Conservation (phyloP, 2,888 invertebrate species). For the Merodon equestris region DNA sequence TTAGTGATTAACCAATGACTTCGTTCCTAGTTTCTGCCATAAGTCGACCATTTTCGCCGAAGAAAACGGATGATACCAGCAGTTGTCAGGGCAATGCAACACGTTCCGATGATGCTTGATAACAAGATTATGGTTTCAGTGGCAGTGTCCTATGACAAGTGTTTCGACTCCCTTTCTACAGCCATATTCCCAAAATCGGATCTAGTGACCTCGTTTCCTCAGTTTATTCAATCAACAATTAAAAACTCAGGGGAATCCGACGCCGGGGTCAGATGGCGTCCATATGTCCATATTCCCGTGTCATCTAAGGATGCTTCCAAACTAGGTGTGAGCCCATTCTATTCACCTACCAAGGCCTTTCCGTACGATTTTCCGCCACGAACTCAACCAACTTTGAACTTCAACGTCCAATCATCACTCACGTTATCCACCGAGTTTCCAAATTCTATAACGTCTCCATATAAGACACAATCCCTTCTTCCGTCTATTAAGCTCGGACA, state of each 20-base stretch:
- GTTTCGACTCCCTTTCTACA: too few species aligned
- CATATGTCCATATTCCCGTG: too few species aligned
- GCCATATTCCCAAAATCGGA: too few species aligned
- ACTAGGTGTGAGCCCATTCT: conserved; percentile 7
- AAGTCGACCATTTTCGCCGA: conserved; percentile 48
- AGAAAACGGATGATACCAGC: conserved; percentile 14
- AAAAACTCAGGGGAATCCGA: neutral
- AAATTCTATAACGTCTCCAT: neutral
- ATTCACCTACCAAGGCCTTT: conserved; percentile 50
- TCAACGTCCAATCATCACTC: too few species aligned
- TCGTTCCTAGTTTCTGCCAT: conserved; percentile 46
- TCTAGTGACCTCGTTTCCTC: conserved; percentile 19
- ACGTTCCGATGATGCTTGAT: neutral
- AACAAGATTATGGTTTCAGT: conserved; percentile 1
- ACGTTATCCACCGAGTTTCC: neutral
- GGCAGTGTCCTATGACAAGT: conserved; percentile 6
- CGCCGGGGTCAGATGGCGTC: too few species aligned
- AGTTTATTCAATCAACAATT: neutral
- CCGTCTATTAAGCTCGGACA: conserved; percentile 50
- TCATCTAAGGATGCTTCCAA: neutral
- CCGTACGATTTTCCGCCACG: conserved; percentile 43
- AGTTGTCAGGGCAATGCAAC: neutral
- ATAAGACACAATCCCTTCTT: conserved; percentile 17
- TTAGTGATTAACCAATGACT: conserved; percentile 45
- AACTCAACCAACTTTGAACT: neutral